phyloP scores from a whole-genome alignment of 2,888 invertebrate genomes.

The Andrena hattorfiana region DNA sequence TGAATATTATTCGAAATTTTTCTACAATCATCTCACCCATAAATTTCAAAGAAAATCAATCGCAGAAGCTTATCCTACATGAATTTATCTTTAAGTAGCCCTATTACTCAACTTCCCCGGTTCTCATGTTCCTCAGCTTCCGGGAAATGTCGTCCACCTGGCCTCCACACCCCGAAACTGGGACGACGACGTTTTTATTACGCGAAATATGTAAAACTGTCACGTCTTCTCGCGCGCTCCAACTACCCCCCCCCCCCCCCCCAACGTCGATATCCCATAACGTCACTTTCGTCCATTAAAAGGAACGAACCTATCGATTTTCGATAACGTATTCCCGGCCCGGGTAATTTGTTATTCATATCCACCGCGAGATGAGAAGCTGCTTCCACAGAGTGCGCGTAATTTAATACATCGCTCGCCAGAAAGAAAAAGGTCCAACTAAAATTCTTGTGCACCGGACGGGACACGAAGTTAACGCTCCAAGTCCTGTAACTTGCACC shows the following conservation, averaged over 20 bases:
- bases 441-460: constrained; percentile 18
- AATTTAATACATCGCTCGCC: constrained; percentile 57
- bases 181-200: constrained; percentile 53
- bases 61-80: neutral
- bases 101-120: neutral
- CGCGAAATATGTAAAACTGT: constrained; percentile 59
- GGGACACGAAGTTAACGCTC: neutral
- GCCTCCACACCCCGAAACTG: no score
- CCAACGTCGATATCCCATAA: constrained; percentile 45
- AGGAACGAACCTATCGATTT: constrained; percentile 61
- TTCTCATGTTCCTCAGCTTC: neutral
- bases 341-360: constrained; percentile 68
- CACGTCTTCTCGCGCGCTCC: constrained; percentile 33
- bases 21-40: neutral
- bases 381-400: constrained; percentile 39
- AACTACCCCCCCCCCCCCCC: neutral
- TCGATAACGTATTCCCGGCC: constrained; percentile 66
- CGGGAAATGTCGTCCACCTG: neutral
- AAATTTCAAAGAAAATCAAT: neutral
- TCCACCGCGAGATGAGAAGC: constrained; percentile 53
- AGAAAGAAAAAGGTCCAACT: constrained; percentile 15
- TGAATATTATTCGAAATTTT: neutral
- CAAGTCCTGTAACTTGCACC: neutral
- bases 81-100: constrained; percentile 3
- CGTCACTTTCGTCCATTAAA: constrained; percentile 62